Conservation (phyloP, 2,888 invertebrate genomes). For the Nesidiocoris tenuis region DNA sequence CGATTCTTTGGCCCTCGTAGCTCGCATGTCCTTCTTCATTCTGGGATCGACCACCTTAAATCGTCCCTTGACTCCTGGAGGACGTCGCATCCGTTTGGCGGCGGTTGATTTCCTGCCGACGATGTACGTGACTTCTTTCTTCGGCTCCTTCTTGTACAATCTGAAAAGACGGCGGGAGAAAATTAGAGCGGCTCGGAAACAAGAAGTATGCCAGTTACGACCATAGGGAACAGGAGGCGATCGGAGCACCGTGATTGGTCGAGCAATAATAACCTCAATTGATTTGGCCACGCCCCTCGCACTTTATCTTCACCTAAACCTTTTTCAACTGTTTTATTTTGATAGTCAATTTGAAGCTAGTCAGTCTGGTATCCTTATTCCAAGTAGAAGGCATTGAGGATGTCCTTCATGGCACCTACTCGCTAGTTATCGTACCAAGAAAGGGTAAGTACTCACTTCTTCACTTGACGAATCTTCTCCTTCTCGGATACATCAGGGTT, state of each 20-base stretch:
- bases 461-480: slow-evolving; percentile 91
- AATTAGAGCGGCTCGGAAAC: background rate
- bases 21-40: slow-evolving; percentile 89
- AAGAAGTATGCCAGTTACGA: background rate
- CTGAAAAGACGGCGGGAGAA: slow-evolving; percentile 56
- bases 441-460: slow-evolving; percentile 72
- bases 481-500: slow-evolving; percentile 83
- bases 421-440: too few species aligned
- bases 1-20: slow-evolving; percentile 65
- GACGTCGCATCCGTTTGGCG: slow-evolving; percentile 73
- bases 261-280: too few species aligned
- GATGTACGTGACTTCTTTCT: slow-evolving; percentile 89
- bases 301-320: too few species aligned
- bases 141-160: slow-evolving; percentile 80
- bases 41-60: slow-evolving; percentile 94
- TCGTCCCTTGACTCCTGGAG: slow-evolving; percentile 84
- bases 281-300: too few species aligned
- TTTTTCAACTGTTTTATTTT: too few species aligned
- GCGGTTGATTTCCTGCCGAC: slow-evolving; percentile 86
- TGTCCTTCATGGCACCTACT: background rate
- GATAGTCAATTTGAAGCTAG: too few species aligned
- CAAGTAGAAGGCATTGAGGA: background rate
- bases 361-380: background rate
- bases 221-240: too few species aligned
- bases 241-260: too few species aligned